phyloP scores from a whole-genome alignment of 2,113 vertebrate species.

The Bothrops jararaca region DNA sequence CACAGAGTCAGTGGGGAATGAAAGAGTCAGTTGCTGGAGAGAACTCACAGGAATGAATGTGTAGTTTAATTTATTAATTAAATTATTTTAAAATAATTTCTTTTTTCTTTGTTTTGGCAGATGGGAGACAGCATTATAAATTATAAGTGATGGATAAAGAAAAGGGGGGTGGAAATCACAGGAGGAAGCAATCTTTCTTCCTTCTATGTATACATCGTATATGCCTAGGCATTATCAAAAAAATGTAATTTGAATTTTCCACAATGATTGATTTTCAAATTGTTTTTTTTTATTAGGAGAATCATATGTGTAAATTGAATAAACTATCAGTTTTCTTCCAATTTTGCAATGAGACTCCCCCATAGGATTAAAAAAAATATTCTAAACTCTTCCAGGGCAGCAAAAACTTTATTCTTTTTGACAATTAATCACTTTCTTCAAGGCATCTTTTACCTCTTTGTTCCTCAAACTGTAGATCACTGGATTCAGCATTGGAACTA shows the following conservation, averaged over 20 bases:
- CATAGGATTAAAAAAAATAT: fast-evolving
- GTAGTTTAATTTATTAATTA: not conserved
- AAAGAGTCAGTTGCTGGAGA: not conserved
- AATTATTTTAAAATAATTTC: not conserved
- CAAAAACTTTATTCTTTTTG: not conserved
- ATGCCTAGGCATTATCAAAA: not conserved
- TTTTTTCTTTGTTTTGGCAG: not conserved
- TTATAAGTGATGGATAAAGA: not conserved
- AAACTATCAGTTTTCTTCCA: not conserved
- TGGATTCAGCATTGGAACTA: conserved; percentile 66
- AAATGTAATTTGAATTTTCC: not conserved
- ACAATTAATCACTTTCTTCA: conserved; percentile 37
- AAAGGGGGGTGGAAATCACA: not conserved
- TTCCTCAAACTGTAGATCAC: conserved; percentile 47
- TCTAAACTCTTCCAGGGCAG: not conserved
- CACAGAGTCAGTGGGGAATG: not conserved
- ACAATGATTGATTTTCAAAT: not conserved
- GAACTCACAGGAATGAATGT: not conserved
- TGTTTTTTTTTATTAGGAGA: not conserved
- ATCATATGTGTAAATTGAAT: not conserved
- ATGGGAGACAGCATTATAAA: not conserved
- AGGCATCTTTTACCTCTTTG: conserved; percentile 54
- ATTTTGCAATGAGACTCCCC: not conserved
- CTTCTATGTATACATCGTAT: not conserved
- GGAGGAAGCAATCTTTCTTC: not conserved